phyloP scores from a whole-genome alignment of 2,888 invertebrate species.

The Cerceris rybyensis region DNA sequence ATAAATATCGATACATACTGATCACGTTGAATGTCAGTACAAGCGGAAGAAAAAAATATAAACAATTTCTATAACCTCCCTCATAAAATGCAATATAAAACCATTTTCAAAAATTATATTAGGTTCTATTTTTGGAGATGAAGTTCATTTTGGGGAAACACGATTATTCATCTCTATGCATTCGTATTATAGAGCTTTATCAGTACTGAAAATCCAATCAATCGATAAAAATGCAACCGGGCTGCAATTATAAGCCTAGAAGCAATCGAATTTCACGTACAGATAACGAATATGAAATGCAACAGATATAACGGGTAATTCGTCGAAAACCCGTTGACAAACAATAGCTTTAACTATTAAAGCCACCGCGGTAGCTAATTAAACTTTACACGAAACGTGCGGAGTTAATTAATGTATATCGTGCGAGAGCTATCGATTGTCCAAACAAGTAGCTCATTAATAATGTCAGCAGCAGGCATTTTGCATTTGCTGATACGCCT shows the following conservation, averaged over 20 bases:
- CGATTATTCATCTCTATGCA: too few relatives aligned
- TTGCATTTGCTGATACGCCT: neutral
- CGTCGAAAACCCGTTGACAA: constrained; percentile 35
- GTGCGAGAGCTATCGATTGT: constrained; percentile 41
- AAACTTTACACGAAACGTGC: constrained; percentile 45
- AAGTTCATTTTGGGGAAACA: too few relatives aligned
- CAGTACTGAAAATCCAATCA: neutral
- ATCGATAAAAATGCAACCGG: neutral
- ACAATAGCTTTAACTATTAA: constrained; percentile 37
- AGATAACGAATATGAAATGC: neutral
- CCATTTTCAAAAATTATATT: too few relatives aligned
- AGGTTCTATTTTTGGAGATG: too few relatives aligned
- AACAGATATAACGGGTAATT: constrained; percentile 39
- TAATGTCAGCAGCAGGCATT: constrained; percentile 35
- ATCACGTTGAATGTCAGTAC: too few relatives aligned
- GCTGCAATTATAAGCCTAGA: neutral
- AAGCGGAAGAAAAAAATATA: neutral
- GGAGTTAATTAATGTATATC: constrained; percentile 53
- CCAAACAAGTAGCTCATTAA: constrained; percentile 52
- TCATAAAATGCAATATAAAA: too few relatives aligned
- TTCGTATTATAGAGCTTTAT: too few relatives aligned
- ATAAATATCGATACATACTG: too few relatives aligned
- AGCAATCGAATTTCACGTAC: neutral
- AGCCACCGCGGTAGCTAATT: constrained; percentile 45
- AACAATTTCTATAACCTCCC: neutral